Evolutionary conservation across 2,888 invertebrate species (phyloP), one percentile per base, ranked within the genome.

Genomic region (Drosophila fungiperda): DNA sequence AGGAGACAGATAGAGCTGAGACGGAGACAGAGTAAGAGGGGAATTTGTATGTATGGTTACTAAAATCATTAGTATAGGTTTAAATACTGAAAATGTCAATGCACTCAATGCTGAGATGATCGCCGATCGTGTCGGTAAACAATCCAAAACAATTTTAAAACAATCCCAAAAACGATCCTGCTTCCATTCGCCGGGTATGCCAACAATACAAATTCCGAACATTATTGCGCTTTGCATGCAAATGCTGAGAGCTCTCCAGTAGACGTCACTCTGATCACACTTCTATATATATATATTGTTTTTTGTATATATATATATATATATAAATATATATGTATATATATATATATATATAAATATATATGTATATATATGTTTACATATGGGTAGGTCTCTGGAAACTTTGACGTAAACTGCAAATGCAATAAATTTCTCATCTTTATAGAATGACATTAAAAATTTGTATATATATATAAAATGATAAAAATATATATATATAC

Each of bases 151-250:
- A 45, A 45, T 45, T 20, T 12, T 1, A 20, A 20, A 20, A 42
- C 11, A 20, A 42, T 11, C 20, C 20, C 42, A 12, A 20, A 61
- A 70, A 70, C 42, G 50, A 70, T 70, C 32, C 61, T 61, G 42
- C 12, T 36, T 26, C 20, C 69, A 54, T 45, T 38, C 32, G 35
- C 7, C 23, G 35, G 29, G 53, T n/a, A 36, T 38, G 40, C 29
- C 68, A 50, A 63, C 65, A 74, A 78, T 66, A 66, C 32, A 73
- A 76, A 78, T 77, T 79, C 77, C 76, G 80, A 71, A 73, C 74
- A 73, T 68, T 68, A 60, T 53, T 63, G 74, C 57, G 48, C 64
- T 40, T 50, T 36, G 74, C 68, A 74, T 74, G 74, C 74, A 64
- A 74, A 73, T 74, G 63, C 60, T 42, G 38, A 48, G 32, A 45